Evolutionary conservation across 2,797 vertebrate genomes (phyloP), one percentile per base, ranked within the genome.

Genomic region (Morus bassanus): DNA sequence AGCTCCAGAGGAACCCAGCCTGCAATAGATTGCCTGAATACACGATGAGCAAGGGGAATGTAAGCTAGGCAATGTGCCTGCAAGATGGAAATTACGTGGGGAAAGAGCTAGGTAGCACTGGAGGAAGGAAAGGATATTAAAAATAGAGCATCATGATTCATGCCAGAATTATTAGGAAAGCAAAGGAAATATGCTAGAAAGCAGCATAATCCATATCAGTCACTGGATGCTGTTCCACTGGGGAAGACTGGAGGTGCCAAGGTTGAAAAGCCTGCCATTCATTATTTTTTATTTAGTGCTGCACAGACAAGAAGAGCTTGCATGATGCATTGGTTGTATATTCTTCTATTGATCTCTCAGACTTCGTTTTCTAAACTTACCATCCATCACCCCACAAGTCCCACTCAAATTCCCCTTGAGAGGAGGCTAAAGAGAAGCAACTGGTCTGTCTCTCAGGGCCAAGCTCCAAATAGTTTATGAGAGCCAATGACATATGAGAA

Each of bases 231-330:
- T 51, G 87, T 24, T 88, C 89, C 91, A 41, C 59, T 7, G 68
- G 93, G 96, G 88, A 70, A 79, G 78, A 68, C 65, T 5, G 3
- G 94, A 89, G 95, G 82, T 96, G 92, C 79, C 51, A 31, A 84
- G 77, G 43, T 46, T 61, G 89, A 82, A 54, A 82, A 94, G 75
- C 57, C 95, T 85, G 92, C 88, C 94, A 73, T 98, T 96, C 85
- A 88, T 97, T 96, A 95, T 75, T 95, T 97, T 85, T 97, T 95
- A 98, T 98, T 95, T 97, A 97, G 93, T 43, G 65, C 84, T 51
- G 76, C 79, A 41, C 86, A 90, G 95, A 97, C 96, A 95, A 39
- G 96, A 96, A 82, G 72, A 72, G 45, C 93, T 95, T 31, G 12
- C 81, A 79, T 97, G 97, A 98, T 97, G 78, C 96, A 98, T 97